phyloP scores from a whole-genome alignment of 2,888 invertebrate species.

The Zhengitettix transpicula region DNA sequence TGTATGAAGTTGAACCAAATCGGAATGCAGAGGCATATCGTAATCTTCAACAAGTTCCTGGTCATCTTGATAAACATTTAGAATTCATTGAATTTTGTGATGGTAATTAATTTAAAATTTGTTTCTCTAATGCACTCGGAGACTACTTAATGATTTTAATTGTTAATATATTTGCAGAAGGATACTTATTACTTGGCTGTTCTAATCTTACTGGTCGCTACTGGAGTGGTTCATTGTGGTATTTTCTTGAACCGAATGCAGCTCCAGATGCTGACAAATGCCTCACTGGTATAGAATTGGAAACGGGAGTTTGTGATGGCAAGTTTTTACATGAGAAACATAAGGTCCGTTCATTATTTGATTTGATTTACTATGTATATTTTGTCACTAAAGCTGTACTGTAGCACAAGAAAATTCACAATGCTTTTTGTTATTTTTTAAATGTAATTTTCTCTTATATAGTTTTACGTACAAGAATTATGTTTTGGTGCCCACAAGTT shows the following conservation, averaged over 20 bases:
- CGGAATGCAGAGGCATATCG: constrained; percentile 24
- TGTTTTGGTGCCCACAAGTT: too few species aligned
- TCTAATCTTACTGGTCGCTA: constrained; percentile 39
- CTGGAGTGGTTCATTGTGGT: constrained; percentile 43
- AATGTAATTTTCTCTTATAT: too few species aligned
- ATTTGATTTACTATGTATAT: not conserved
- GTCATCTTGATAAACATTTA: constrained; percentile 20
- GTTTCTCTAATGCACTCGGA: too few species aligned
- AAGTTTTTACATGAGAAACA: constrained; percentile 27
- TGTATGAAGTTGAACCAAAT: constrained; percentile 18
- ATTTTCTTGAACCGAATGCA: constrained; percentile 27
- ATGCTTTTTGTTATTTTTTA: too few species aligned
- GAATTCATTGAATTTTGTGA: constrained; percentile 23
- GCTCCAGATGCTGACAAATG: constrained; percentile 29
- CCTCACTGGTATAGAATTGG: constrained; percentile 26
- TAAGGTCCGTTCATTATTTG: constrained; percentile 17
- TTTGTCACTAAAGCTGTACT: too few species aligned
- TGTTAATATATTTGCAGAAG: constrained; percentile 21
- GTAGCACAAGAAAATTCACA: too few species aligned
- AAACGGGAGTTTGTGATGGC: constrained; percentile 32
- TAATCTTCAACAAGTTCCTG: constrained; percentile 19
- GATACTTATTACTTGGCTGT: constrained; percentile 36
- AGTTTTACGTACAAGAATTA: too few species aligned
- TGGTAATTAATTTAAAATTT: constrained; percentile 17
- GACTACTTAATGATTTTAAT: not conserved